These are phyloP conservation scores for Drosophila kikkawai DNA, from an alignment of 1,140 invertebrate genomes.

Conservation along the genomic window DNA sequence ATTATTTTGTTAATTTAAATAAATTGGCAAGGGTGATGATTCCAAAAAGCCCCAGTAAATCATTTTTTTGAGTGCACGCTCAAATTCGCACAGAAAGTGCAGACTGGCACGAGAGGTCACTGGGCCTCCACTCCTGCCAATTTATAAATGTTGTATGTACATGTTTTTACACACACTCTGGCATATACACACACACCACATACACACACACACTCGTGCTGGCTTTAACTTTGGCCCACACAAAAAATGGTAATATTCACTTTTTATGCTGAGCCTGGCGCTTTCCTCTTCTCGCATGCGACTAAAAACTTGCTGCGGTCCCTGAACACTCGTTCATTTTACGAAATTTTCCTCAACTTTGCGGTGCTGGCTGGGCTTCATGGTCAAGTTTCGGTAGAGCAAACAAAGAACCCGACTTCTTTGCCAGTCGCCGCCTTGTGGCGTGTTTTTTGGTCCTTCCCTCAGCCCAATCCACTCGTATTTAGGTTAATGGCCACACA, in stretches of 20 bases:
- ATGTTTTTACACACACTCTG: constrained; percentile 50
- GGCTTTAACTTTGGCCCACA: constrained; percentile 60
- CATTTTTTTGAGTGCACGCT: constrained; percentile 7
- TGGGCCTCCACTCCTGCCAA: constrained; percentile 51
- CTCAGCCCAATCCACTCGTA: constrained; percentile 11
- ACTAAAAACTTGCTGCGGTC: constrained; percentile 68
- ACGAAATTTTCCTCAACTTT: constrained; percentile 47
- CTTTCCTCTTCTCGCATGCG: constrained; percentile 52
- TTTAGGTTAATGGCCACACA: constrained; percentile 42
- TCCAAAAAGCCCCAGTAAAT: neutral
- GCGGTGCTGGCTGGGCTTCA: constrained; percentile 40
- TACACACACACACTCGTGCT: constrained; percentile 15
- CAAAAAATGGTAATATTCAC: constrained; percentile 76
- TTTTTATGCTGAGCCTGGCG: constrained; percentile 74
- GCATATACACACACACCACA: constrained; percentile 7
- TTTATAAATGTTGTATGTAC: constrained; percentile 78
- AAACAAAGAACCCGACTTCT: constrained; percentile 39
- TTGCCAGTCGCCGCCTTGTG: constrained; percentile 30
- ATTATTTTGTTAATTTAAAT: neutral
- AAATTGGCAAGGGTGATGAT: neutral
- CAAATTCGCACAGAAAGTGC: constrained; percentile 13
- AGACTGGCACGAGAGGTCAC: constrained; percentile 72
- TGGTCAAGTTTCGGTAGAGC: constrained; percentile 53
- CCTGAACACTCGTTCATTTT: constrained; percentile 34
- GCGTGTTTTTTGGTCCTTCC: constrained; percentile 23